A percentile compares a stretch with the other conserved stretches of the same genome.
phyloP scores from a whole-genome alignment of 2,888 invertebrate genomes.

The Caenorhabditis becei region DNA sequence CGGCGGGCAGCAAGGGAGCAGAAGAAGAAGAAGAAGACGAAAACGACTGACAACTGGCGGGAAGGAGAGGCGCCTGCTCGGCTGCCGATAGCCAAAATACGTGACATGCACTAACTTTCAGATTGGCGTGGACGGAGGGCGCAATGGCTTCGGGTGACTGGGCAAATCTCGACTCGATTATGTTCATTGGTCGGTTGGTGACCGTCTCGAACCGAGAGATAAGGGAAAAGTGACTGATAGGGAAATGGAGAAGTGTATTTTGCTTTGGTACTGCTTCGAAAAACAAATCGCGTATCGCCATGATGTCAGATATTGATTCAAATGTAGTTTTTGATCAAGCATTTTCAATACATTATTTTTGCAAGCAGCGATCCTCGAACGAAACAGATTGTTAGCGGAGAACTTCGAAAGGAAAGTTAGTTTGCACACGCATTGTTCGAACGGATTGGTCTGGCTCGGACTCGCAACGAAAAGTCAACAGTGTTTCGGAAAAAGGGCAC shows the following conservation, averaged over 20 bases:
- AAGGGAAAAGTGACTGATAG: slow-evolving; percentile 18
- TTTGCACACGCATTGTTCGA: slow-evolving; percentile 25
- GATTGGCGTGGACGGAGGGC: not conserved
- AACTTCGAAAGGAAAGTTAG: not conserved
- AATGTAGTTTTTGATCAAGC: too few relatives aligned
- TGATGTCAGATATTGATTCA: not conserved
- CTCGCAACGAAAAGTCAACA: slow-evolving; percentile 10
- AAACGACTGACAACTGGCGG: slow-evolving; percentile 26
- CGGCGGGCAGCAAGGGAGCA: not conserved
- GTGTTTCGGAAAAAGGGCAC: slow-evolving; percentile 11
- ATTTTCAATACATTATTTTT: not conserved
- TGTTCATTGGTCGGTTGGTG: slow-evolving; percentile 43
- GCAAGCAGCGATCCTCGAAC: not conserved
- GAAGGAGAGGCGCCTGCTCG: slow-evolving; percentile 19
- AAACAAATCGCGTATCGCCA: too few relatives aligned
- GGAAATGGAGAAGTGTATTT: not conserved
- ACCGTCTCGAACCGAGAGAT: slow-evolving; percentile 10
- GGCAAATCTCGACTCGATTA: not conserved
- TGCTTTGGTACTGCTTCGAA: not conserved
- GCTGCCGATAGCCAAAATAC: slow-evolving; percentile 46
- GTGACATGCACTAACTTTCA: slow-evolving; percentile 49
- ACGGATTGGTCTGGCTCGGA: slow-evolving; percentile 13
- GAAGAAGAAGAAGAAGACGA: not conserved
- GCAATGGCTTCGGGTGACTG: not conserved
- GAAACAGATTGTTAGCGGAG: not conserved